Evolutionary conservation across 2,113 vertebrate species (phyloP), one percentile per base, ranked within the genome.

Genomic region (Ariopsis seemanni): DNA sequence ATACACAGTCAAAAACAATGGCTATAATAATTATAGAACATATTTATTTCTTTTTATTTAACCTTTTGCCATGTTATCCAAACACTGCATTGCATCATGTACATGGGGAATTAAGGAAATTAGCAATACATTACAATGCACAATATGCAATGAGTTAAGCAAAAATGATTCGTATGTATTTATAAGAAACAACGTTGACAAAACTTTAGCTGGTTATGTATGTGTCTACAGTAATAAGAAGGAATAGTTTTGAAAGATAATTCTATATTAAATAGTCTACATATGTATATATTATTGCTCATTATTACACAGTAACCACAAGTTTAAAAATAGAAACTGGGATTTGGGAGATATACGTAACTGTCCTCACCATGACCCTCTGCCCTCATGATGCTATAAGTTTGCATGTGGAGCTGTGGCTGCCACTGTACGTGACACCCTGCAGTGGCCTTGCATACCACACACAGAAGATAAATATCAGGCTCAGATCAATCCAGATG

Each of bases 361-460:
- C 67, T 82, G 82, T 84, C 79, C 79, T 88, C 34, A 72, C 17
- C 20, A 22, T 91, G 90, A 89, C 89, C 85, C 27, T 52, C 58
- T 89, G 88, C 63, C 86, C 87, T 80, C n/a, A 34, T 85, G 80
- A 60, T 84, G 87, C 74, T 81, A 82, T 84, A 75, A 72, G 4
- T 89, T 18, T 88, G 42, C 87, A 20, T 25, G 52, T 88, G 55
- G 55, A 65, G 86, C 78, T 58, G 1, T 58, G 34, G 75, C 79
- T 74, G 20, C n/a, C 62, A 89, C 77, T 88, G 88, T 91, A 87
- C 86, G 86, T 93, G 90, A 90, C 89, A 87, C 85, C 85, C 75
- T 67, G 79, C 89, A 92, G 84, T 83, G 69, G 62, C 83, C 58
- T 53, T 75, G 67, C 85, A 90, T 91, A 91, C 88, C 69, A 90